phyloP scores from a whole-genome alignment of 2,113 vertebrate species.

The Catharus bicknelli region DNA sequence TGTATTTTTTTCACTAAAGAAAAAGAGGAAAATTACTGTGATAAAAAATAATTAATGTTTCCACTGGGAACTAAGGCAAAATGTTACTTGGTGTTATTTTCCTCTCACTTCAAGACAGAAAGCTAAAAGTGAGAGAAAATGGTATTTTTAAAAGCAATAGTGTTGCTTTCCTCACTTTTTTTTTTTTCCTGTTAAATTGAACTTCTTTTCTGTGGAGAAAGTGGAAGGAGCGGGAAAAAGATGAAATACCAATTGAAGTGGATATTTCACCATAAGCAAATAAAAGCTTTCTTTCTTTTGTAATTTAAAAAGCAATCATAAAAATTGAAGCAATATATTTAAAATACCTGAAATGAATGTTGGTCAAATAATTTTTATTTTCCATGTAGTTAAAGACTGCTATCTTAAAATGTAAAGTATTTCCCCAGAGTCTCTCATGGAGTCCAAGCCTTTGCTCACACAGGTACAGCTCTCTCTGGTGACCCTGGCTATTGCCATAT shows the following conservation, averaged over 20 bases:
- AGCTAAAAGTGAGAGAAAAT: conserved; percentile 25
- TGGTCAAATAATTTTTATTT: not conserved
- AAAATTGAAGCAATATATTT: not conserved
- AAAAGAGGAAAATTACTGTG: not conserved
- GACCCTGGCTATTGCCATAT: not conserved
- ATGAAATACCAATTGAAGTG: not conserved
- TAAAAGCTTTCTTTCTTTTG: not conserved
- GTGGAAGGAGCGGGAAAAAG: not conserved
- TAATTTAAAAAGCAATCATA: not conserved
- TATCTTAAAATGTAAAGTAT: not conserved
- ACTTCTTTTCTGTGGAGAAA: not conserved
- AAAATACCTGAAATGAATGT: not conserved
- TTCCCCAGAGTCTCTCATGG: not conserved
- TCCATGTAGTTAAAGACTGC: not conserved
- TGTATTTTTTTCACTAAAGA: not conserved
- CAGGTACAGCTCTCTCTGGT: not conserved
- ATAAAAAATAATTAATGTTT: not conserved
- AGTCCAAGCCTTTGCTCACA: not conserved
- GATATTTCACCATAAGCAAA: not conserved
- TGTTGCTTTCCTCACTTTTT: conserved; percentile 5
- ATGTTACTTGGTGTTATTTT: conserved; percentile 14
- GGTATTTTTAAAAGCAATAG: conserved; percentile 45
- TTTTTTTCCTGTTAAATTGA: not conserved
- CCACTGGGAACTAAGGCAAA: not conserved
- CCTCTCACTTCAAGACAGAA: not conserved